Conservation (phyloP, 2,113 vertebrate species). For the Egretta garzetta region DNA sequence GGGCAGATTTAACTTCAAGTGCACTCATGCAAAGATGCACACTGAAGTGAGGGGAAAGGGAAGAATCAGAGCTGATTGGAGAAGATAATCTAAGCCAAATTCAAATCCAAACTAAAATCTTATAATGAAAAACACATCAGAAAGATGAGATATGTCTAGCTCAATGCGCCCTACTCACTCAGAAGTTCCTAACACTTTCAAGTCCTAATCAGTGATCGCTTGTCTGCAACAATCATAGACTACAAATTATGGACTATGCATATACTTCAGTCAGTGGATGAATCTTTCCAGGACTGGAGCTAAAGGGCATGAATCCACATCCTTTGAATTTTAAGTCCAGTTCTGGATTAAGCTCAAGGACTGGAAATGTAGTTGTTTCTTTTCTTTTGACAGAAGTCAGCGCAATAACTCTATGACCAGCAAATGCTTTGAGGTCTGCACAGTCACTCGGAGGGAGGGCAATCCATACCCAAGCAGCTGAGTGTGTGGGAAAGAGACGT, state of each 20-base stretch:
- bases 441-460: background rate
- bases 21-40: background rate
- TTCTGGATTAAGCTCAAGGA: background rate
- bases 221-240: background rate
- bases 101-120: background rate
- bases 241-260: background rate
- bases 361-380: background rate
- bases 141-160: background rate
- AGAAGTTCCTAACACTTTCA: background rate
- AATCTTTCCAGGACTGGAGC: background rate
- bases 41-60: background rate
- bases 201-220: background rate
- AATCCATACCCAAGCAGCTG: background rate
- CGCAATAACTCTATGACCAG: background rate
- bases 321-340: background rate
- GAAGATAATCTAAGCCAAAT: background rate
- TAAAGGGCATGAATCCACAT: background rate
- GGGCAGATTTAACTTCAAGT: background rate
- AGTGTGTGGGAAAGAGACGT: background rate
- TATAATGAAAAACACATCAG: background rate
- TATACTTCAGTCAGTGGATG: background rate
- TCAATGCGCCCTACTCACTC: background rate
- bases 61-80: background rate
- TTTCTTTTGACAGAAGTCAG: background rate
- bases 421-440: background rate